Evolutionary conservation across 2,797 vertebrate species (phyloP).

Genomic region (Rhinatrema bivittatum): DNA sequence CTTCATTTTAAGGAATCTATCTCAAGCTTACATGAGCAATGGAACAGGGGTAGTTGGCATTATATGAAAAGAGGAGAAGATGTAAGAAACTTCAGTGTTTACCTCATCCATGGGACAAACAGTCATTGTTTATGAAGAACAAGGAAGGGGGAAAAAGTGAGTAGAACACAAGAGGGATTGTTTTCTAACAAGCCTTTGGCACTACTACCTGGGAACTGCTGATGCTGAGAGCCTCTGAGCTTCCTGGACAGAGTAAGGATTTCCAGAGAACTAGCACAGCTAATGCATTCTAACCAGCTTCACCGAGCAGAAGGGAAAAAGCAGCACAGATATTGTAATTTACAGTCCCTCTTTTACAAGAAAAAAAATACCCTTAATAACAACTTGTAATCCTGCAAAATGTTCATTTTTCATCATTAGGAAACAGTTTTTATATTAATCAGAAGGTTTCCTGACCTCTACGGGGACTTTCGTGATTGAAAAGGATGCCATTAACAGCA

Average conservation of each 20-base stretch:
- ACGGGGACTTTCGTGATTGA: constrained; percentile 95
- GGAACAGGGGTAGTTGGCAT: constrained; percentile 14
- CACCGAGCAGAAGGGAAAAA: too few species aligned
- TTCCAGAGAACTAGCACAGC: not conserved
- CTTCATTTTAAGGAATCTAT: too few species aligned
- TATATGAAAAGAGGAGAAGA: constrained; percentile 16
- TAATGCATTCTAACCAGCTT: too few species aligned
- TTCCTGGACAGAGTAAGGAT: constrained; percentile 6
- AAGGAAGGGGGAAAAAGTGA: constrained; percentile 22
- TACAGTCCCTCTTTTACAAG: too few species aligned
- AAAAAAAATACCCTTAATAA: too few species aligned
- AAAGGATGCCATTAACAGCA: constrained; percentile 95
- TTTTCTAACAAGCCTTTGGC: constrained; percentile 9
- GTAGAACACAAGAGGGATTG: constrained; percentile 20
- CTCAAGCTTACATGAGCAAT: too few species aligned
- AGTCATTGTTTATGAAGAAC: constrained; percentile 28
- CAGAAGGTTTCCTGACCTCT: constrained; percentile 76
- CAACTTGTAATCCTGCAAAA: too few species aligned
- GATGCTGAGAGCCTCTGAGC: constrained; percentile 9
- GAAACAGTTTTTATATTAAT: too few species aligned
- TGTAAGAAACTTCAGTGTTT: constrained; percentile 17
- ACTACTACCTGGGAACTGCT: constrained; percentile 24
- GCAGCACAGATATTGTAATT: too few species aligned
- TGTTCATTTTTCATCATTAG: not conserved
- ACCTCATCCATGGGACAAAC: constrained; percentile 14